Conservation (phyloP, 2,113 vertebrate species). For the Pseudolaguvia tuberculata region DNA sequence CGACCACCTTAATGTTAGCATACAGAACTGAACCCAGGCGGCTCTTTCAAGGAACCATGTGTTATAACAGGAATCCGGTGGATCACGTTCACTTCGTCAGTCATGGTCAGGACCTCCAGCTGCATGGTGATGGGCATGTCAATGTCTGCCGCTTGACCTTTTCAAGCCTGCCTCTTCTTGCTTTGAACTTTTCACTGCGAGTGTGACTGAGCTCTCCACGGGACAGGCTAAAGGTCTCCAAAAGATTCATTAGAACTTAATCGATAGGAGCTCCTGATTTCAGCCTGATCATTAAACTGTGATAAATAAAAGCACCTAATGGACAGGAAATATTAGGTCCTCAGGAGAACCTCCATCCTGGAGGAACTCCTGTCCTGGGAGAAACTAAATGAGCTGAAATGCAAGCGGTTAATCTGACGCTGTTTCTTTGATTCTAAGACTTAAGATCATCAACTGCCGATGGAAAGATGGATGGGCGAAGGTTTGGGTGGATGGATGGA, state of each 20-base stretch:
- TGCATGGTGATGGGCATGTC: not conserved
- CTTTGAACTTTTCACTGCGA: constrained; percentile 30
- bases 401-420: no score
- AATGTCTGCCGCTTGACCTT: constrained; percentile 28
- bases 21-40: not conserved
- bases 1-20: constrained; percentile 4
- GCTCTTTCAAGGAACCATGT: not conserved
- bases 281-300: not conserved
- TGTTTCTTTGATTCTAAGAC: no score
- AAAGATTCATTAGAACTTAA: constrained; percentile 29
- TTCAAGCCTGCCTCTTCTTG: not conserved
- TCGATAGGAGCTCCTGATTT: not conserved
- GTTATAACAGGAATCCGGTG: not conserved
- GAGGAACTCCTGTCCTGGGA: no score
- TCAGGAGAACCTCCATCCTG: not conserved
- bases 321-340: not conserved
- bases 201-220: constrained; percentile 29
- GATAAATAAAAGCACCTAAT: not conserved
- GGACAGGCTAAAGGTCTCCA: constrained; percentile 21
- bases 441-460: no score
- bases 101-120: constrained; percentile 3
- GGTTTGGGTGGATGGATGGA: no score
- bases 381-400: no score
- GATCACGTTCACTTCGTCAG: not conserved
- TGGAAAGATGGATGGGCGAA: no score